Evolutionary conservation across 2,888 invertebrate genomes (phyloP).

Genomic region (Cephus spinipes): DNA sequence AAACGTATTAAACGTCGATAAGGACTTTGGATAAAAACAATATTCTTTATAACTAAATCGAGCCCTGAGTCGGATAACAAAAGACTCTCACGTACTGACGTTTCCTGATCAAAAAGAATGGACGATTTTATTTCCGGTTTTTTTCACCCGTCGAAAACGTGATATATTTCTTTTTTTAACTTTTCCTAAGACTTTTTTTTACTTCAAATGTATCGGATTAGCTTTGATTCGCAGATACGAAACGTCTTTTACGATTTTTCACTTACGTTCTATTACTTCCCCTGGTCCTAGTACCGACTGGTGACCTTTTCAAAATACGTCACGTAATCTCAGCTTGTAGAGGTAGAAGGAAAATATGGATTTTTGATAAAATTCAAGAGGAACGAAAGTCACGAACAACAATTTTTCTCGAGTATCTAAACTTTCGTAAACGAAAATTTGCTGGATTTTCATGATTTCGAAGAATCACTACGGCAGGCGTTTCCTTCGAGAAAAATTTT

Average conservation of each 20-base stretch:
- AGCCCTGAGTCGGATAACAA: background rate
- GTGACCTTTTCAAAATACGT: background rate
- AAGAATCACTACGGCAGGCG: background rate
- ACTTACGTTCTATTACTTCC: too few relatives aligned
- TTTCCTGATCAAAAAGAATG: background rate
- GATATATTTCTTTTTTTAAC: background rate
- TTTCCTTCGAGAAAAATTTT: background rate
- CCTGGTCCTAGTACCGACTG: background rate
- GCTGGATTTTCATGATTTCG: background rate
- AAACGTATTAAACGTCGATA: slow-evolving; percentile 10
- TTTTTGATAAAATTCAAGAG: background rate
- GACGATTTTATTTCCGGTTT: background rate
- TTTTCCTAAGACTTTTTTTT: background rate
- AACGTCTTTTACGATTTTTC: too few relatives aligned
- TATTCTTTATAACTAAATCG: background rate
- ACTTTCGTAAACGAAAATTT: background rate
- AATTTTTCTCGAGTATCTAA: too few relatives aligned
- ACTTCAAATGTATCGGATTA: background rate
- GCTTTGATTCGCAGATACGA: too few relatives aligned
- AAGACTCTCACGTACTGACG: background rate
- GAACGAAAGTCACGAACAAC: background rate
- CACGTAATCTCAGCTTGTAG: background rate
- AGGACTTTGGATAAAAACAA: background rate
- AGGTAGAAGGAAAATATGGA: background rate
- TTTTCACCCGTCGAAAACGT: background rate